These are phyloP conservation scores for Lithophane ornitopus DNA, from an alignment of 2,888 invertebrate genomes.

Conservation along the genomic window DNA sequence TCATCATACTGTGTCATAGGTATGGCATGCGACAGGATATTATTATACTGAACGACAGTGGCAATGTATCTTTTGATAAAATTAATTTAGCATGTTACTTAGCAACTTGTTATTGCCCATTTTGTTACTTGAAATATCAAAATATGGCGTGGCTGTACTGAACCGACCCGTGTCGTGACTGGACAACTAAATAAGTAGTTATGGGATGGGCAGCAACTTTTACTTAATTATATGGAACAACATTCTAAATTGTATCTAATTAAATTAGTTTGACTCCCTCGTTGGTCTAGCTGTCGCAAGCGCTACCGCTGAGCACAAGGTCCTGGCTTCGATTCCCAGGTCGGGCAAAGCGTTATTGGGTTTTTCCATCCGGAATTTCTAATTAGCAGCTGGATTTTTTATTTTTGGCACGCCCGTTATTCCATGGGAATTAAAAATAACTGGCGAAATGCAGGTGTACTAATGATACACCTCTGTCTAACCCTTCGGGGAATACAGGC, in stretches of 20 bases:
- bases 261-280: background rate
- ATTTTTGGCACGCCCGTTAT: too few species aligned
- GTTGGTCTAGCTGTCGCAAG: too few species aligned
- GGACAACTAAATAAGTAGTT: slow-evolving; percentile 26
- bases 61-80: slow-evolving; percentile 54
- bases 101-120: slow-evolving; percentile 38
- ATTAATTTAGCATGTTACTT: slow-evolving; percentile 55
- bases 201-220: slow-evolving; percentile 49
- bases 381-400: too few species aligned
- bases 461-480: too few species aligned
- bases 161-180: slow-evolving; percentile 36
- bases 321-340: too few species aligned
- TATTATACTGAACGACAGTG: slow-evolving; percentile 38
- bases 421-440: too few species aligned
- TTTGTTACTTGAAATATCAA: slow-evolving; percentile 38
- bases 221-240: slow-evolving; percentile 39
- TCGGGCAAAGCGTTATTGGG: too few species aligned
- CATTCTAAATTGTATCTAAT: slow-evolving; percentile 33
- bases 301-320: too few species aligned
- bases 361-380: too few species aligned
- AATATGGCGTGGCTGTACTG: slow-evolving; percentile 10
- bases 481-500: too few species aligned
- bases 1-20: background rate
- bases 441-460: too few species aligned
- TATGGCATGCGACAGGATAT: slow-evolving; percentile 27